Conservation (phyloP, 1,140 invertebrate species). For the Ostrea denselamellosa region DNA sequence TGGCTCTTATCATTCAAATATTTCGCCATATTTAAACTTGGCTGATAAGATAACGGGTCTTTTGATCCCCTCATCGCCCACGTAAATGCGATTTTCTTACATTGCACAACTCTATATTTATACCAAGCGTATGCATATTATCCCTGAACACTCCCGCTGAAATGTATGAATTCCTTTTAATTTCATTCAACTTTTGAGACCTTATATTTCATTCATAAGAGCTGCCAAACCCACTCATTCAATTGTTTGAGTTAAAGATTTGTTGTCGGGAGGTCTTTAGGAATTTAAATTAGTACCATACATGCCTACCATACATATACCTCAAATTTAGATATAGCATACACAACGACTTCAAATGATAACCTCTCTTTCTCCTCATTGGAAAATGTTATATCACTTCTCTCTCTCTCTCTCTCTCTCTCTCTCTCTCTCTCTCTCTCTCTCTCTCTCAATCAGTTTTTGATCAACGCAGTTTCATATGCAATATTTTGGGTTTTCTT, state of each 20-base stretch:
- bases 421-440: conserved; percentile 7
- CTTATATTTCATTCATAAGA: conserved; percentile 13
- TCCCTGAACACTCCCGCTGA: background rate
- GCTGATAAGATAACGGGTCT: background rate
- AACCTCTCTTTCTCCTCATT: background rate
- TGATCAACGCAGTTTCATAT: too few relatives aligned
- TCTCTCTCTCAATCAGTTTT: background rate
- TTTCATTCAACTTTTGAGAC: conserved; percentile 27
- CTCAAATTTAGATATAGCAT: background rate
- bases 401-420: conserved; percentile 2
- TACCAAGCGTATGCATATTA: too few relatives aligned
- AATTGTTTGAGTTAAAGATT: background rate
- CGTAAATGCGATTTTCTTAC: background rate
- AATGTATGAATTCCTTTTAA: background rate
- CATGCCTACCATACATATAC: background rate
- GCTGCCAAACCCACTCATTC: background rate
- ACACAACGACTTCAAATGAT: background rate
- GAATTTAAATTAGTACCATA: conserved; percentile 21
- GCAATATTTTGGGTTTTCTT: too few relatives aligned
- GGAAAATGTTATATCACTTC: too few relatives aligned
- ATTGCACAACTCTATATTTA: background rate
- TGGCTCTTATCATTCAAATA: background rate
- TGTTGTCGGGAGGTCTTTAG: background rate
- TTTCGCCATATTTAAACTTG: background rate
- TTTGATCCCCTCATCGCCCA: background rate